phyloP scores from a whole-genome alignment of 2,797 vertebrate genomes.

The Platyrinchus mystaceus region DNA sequence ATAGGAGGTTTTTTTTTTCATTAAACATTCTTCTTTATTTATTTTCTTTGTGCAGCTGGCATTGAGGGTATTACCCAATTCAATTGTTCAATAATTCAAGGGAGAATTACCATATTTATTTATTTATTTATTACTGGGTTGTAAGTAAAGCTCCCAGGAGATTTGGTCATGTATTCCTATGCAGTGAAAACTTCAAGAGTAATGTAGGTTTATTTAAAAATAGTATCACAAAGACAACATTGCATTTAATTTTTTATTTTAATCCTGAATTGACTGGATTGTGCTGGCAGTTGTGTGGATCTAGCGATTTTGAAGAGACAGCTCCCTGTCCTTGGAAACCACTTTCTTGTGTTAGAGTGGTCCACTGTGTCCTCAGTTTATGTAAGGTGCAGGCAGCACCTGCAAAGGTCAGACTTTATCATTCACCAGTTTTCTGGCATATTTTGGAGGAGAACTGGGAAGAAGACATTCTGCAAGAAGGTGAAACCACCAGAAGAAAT shows the following conservation, averaged over 20 bases:
- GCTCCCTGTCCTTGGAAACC: neutral
- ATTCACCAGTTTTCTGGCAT: neutral
- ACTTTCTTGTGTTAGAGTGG: neutral
- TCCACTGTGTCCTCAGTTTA: neutral
- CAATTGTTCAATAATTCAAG: conserved; percentile 46
- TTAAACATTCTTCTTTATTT: neutral
- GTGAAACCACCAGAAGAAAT: neutral
- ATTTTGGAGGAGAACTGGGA: neutral
- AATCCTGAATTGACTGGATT: neutral
- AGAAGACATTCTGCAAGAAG: neutral
- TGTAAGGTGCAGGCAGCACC: neutral
- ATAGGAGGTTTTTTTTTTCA: neutral
- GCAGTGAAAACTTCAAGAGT: neutral
- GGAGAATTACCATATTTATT: conserved; percentile 16
- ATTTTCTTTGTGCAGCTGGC: neutral
- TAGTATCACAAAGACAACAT: neutral
- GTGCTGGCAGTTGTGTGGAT: neutral
- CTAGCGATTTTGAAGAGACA: neutral
- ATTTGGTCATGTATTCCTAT: neutral
- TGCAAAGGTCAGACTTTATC: neutral
- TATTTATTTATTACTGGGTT: neutral
- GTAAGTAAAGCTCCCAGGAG: neutral
- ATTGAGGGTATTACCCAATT: neutral
- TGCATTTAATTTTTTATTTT: neutral
- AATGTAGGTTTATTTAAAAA: neutral